Percentiles rank a stretch among this genome's conserved stretches.
These are phyloP conservation scores for Nasonia longicornis DNA, from an alignment of 1,140 invertebrate species.

Conservation along the genomic window DNA sequence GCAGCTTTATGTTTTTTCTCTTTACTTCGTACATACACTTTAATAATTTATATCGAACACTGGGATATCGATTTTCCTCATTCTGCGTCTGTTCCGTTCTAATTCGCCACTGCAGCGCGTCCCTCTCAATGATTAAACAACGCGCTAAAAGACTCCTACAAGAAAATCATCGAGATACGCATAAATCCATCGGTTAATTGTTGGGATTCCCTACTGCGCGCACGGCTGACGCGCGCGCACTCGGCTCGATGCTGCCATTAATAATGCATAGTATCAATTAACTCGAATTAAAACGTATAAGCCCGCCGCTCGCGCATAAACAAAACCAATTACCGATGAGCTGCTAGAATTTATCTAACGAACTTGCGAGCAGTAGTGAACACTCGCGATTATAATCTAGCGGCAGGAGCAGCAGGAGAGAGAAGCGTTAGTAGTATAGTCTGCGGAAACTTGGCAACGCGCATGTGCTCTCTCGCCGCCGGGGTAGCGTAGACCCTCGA, in stretches of 20 bases:
- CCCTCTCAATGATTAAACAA: not conserved
- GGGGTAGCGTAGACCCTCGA: not conserved
- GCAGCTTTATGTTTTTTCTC: not conserved
- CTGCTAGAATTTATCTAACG: constrained; percentile 9
- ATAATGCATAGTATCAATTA: constrained; percentile 3
- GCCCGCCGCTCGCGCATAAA: not conserved
- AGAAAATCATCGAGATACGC: not conserved
- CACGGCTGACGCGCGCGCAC: too few species aligned
- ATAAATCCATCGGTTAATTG: not conserved
- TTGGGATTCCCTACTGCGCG: not conserved
- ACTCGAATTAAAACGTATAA: constrained; percentile 9
- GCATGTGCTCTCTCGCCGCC: not conserved
- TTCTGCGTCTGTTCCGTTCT: not conserved
- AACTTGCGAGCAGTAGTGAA: constrained; percentile 5
- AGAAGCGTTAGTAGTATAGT: not conserved
- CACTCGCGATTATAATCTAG: not conserved
- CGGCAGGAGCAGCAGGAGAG: too few species aligned
- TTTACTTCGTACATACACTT: too few species aligned
- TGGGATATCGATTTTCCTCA: not conserved
- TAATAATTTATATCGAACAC: not conserved
- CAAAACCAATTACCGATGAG: constrained; percentile 5
- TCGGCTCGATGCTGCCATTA: not conserved
- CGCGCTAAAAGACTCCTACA: not conserved
- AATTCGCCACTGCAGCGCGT: not conserved
- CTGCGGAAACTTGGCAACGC: not conserved